phyloP scores from a whole-genome alignment of 1,140 invertebrate species.

The Pseudomyrmex gracilis region DNA sequence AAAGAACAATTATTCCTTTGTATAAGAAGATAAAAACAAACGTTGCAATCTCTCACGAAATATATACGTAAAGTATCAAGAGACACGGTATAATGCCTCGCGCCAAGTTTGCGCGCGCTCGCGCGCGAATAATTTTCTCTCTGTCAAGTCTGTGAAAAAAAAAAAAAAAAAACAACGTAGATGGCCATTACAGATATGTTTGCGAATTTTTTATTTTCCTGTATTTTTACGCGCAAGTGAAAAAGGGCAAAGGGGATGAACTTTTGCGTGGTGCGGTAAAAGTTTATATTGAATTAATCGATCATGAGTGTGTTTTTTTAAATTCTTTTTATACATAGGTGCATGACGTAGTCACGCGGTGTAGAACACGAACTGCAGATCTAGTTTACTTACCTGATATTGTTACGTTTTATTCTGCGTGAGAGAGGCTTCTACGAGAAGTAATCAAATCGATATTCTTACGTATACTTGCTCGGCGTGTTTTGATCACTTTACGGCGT shows the following conservation, averaged over 20 bases:
- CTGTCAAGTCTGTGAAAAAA: too few relatives aligned
- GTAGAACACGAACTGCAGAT: neutral
- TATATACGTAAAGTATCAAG: neutral
- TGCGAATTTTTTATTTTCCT: neutral
- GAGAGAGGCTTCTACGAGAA: neutral
- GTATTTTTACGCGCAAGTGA: neutral
- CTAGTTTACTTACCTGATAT: too few relatives aligned
- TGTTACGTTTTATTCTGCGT: neutral
- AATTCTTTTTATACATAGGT: neutral
- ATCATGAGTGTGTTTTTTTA: too few relatives aligned
- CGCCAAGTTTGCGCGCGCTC: too few relatives aligned
- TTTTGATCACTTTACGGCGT: neutral
- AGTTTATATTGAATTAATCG: neutral
- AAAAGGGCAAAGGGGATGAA: constrained; percentile 19
- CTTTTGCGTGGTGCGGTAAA: neutral
- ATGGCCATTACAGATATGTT: neutral
- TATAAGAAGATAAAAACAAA: neutral
- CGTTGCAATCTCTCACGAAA: neutral
- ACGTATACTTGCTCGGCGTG: neutral
- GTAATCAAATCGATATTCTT: constrained; percentile 30
- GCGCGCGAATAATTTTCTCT: too few relatives aligned
- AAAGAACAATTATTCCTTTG: neutral
- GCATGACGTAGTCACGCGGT: too few relatives aligned
- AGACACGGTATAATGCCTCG: too few relatives aligned
- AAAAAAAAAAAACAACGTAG: neutral